Percentiles rank a stretch among this genome's conserved stretches.
phyloP scores from a whole-genome alignment of 2,113 vertebrate species.

The Zosterops lateralis region DNA sequence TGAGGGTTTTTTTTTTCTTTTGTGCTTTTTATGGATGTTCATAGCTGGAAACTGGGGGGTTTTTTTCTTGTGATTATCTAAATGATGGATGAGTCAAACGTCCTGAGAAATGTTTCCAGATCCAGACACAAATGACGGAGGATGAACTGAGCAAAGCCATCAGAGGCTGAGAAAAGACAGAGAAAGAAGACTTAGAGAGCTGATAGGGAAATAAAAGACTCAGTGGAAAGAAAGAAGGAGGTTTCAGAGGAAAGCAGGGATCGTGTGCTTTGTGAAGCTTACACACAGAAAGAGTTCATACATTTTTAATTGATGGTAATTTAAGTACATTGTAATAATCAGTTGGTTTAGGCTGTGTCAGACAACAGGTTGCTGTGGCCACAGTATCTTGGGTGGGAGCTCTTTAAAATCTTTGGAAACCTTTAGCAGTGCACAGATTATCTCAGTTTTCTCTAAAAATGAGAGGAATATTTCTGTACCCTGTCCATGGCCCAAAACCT shows the following conservation, averaged over 20 bases:
- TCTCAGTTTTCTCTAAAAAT: background rate
- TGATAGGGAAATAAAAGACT: slow-evolving; percentile 12
- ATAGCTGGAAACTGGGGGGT: background rate
- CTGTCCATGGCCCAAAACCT: background rate
- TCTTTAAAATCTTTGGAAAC: background rate
- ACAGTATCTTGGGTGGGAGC: background rate
- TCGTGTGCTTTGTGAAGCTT: background rate
- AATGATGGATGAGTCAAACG: slow-evolving; percentile 40
- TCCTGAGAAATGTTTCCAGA: slow-evolving; percentile 35
- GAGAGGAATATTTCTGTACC: background rate
- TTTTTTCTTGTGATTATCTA: slow-evolving; percentile 39
- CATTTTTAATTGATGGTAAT: background rate
- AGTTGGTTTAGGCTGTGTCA: background rate
- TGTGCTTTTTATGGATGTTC: slow-evolving; percentile 40
- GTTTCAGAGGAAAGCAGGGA: background rate
- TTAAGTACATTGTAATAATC: background rate
- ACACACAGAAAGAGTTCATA: background rate
- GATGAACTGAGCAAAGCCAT: slow-evolving; percentile 19
- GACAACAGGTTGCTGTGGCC: background rate
- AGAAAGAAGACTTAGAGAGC: background rate
- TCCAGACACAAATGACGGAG: slow-evolving; percentile 44
- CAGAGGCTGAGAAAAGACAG: slow-evolving; percentile 1
- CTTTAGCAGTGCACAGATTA: background rate
- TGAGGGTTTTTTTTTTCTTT: background rate
- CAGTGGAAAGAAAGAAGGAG: background rate